Evolutionary conservation across 2,113 vertebrate species (phyloP).

Genomic region (Mustelus asterias): DNA sequence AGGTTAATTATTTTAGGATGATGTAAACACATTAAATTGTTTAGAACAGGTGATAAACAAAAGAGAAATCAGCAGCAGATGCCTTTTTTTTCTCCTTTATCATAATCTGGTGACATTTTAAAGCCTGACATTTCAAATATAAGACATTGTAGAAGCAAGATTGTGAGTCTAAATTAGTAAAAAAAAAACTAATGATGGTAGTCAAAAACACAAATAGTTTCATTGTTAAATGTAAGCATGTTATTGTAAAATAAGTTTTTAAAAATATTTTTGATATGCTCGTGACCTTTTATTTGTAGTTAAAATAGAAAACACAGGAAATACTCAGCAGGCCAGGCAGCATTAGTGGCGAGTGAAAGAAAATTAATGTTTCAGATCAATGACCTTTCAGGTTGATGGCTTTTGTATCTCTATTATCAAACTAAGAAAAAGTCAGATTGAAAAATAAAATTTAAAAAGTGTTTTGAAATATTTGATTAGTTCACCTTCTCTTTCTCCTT

Average conservation of each 20-base stretch:
- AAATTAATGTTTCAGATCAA: not conserved
- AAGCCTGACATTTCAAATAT: not conserved
- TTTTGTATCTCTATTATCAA: too few species aligned
- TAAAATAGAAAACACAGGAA: not conserved
- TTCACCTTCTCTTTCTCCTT: not conserved
- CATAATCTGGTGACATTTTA: not conserved
- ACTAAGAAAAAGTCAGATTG: not conserved
- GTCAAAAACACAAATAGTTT: not conserved
- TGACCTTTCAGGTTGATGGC: not conserved
- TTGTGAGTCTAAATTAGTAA: not conserved
- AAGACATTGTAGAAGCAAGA: not conserved
- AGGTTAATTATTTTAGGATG: not conserved
- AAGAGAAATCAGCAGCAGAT: not conserved
- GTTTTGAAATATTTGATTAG: not conserved
- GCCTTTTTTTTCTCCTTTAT: not conserved
- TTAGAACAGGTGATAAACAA: not conserved
- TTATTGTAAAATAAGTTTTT: not conserved
- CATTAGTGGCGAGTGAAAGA: not conserved
- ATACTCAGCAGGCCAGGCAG: not conserved
- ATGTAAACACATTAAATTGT: not conserved
- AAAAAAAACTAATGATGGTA: not conserved
- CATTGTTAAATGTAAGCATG: not conserved
- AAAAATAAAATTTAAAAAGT: not conserved
- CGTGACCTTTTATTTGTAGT: not conserved
- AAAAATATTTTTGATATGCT: not conserved